A percentile compares a stretch with the other conserved stretches of the same genome.
Evolutionary conservation across 2,113 vertebrate genomes (phyloP).

Genomic region (Poeciliopsis occidentalis): DNA sequence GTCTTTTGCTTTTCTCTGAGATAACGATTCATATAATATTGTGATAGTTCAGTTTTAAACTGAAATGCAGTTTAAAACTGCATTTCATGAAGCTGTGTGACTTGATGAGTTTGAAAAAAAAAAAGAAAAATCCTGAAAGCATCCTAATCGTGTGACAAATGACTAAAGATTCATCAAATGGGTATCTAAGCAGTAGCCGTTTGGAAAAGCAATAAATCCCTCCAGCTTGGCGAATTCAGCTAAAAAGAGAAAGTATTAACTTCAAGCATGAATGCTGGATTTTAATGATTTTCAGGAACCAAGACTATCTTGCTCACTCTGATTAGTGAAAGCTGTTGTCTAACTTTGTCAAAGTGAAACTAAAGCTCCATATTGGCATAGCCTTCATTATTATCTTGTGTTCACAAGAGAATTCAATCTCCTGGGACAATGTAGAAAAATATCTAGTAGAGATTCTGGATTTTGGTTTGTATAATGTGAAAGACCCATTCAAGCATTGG

Average conservation of each 20-base stretch:
- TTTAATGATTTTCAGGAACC: constrained; percentile 63
- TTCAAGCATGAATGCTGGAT: constrained; percentile 65
- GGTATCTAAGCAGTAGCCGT: too few species aligned
- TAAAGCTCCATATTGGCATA: constrained; percentile 56
- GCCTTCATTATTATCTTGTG: constrained; percentile 59
- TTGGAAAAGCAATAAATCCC: constrained; percentile 49
- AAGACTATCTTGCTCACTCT: constrained; percentile 62
- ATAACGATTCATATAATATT: not conserved
- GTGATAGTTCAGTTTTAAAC: too few species aligned
- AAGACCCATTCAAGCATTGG: constrained; percentile 20
- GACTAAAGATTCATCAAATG: too few species aligned
- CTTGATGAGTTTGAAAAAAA: not conserved
- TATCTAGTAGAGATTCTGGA: constrained; percentile 5
- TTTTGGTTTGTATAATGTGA: not conserved
- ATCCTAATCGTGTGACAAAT: too few species aligned
- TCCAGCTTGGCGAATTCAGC: constrained; percentile 56
- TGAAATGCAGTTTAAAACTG: too few species aligned
- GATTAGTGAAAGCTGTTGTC: constrained; percentile 71
- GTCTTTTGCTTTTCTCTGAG: not conserved
- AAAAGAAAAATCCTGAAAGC: too few species aligned
- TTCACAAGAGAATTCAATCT: constrained; percentile 56
- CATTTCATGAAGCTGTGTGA: not conserved
- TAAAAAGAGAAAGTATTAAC: constrained; percentile 62
- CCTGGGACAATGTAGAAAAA: constrained; percentile 33
- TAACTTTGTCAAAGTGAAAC: constrained; percentile 62